phyloP scores from a whole-genome alignment of 2,888 invertebrate species.

The Papilio gigon region DNA sequence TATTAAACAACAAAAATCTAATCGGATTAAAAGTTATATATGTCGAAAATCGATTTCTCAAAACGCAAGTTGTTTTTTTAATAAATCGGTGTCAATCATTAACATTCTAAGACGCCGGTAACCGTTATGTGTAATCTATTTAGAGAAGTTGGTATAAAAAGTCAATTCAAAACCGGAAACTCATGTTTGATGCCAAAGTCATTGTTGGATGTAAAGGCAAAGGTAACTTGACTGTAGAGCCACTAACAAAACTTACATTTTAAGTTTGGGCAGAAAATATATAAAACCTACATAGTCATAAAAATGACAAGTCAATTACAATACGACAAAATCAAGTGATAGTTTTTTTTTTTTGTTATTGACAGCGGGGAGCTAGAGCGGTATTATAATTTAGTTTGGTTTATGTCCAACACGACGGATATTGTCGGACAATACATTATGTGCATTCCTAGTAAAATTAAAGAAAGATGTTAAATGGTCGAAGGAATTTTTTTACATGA shows the following conservation, averaged over 20 bases:
- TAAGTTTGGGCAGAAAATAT: too few species aligned
- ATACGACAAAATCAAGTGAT: too few species aligned
- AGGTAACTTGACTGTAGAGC: slow-evolving; percentile 16
- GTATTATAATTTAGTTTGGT: too few species aligned
- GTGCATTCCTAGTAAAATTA: not conserved
- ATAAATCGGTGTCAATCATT: slow-evolving; percentile 39
- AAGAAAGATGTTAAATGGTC: not conserved
- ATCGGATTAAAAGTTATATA: slow-evolving; percentile 25
- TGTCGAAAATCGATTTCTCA: slow-evolving; percentile 33
- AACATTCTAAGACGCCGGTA: slow-evolving; percentile 36
- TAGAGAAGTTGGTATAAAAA: slow-evolving; percentile 32
- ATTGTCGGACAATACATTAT: too few species aligned
- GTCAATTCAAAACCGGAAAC: slow-evolving; percentile 32
- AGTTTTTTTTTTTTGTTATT: too few species aligned
- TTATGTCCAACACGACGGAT: too few species aligned
- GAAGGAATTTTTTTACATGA: not conserved
- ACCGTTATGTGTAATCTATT: slow-evolving; percentile 38
- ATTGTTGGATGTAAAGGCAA: slow-evolving; percentile 20
- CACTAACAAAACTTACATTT: not conserved
- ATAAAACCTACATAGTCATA: too few species aligned
- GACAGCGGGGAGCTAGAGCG: too few species aligned
- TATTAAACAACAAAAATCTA: slow-evolving; percentile 22
- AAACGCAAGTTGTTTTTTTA: slow-evolving; percentile 28
- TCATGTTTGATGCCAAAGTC: slow-evolving; percentile 15
- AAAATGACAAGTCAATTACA: too few species aligned